These are phyloP conservation scores for Prionailurus bengalensis DNA, from an alignment of 2,113 vertebrate genomes.

Conservation along the genomic window DNA sequence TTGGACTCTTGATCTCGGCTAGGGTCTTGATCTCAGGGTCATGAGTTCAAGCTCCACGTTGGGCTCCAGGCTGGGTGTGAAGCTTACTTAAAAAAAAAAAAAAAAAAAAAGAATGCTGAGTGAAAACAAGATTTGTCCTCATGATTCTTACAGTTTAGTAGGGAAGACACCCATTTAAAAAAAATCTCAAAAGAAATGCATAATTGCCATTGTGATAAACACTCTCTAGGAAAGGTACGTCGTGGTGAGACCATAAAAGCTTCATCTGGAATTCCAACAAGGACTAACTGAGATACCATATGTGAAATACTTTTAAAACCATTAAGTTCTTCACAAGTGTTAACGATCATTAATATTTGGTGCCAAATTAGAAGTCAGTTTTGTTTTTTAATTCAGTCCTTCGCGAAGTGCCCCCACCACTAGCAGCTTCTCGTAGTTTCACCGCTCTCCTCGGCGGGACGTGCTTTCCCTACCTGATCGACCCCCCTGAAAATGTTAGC, in stretches of 20 bases:
- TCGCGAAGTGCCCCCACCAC: background rate
- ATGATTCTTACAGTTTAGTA: background rate
- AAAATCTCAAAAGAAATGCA: constrained; percentile 9
- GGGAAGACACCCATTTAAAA: background rate
- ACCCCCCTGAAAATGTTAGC: background rate
- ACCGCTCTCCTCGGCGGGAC: background rate
- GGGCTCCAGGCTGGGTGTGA: no score
- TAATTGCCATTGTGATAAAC: constrained; percentile 24
- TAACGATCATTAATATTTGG: constrained; percentile 55
- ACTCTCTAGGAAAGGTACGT: background rate
- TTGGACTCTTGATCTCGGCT: no score
- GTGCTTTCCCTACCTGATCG: background rate
- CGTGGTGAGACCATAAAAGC: background rate
- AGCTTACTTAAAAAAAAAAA: no score
- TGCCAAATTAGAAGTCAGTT: background rate
- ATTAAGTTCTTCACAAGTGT: constrained; percentile 30
- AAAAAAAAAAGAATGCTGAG: background rate
- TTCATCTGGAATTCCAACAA: constrained; percentile 20
- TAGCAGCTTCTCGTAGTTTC: background rate
- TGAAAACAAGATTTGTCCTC: background rate
- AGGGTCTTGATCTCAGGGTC: no score
- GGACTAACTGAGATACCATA: background rate
- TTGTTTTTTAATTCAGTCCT: constrained; percentile 36
- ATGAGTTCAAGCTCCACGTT: no score
- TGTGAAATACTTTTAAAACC: constrained; percentile 28